These are phyloP conservation scores for Chionodraco myersi DNA, from an alignment of 2,113 vertebrate species.

Conservation along the genomic window DNA sequence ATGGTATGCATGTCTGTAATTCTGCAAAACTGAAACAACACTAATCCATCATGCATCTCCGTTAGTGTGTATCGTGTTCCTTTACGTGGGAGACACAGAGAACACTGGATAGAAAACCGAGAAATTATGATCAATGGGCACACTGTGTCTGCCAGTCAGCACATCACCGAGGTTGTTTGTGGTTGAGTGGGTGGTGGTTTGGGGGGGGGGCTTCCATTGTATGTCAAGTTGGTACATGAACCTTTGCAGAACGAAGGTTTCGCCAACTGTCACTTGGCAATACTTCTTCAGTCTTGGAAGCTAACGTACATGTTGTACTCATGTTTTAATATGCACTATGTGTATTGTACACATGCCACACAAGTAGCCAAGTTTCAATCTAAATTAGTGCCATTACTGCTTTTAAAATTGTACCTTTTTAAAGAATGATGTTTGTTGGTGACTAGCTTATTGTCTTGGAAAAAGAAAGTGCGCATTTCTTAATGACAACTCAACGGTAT, in stretches of 20 bases:
- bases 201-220: slow-evolving; percentile 7
- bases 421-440: not conserved
- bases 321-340: slow-evolving; percentile 9
- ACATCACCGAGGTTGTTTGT: slow-evolving; percentile 8
- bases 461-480: not conserved
- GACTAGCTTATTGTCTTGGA: not conserved
- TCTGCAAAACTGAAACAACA: slow-evolving; percentile 13
- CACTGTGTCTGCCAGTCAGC: slow-evolving; percentile 23
- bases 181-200: slow-evolving; percentile 6
- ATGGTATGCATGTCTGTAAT: not conserved
- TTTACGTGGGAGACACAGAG: not conserved
- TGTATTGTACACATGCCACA: slow-evolving; percentile 4
- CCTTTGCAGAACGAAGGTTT: not conserved
- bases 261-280: slow-evolving; percentile 29
- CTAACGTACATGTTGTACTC: slow-evolving; percentile 4
- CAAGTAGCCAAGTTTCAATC: slow-evolving; percentile 2
- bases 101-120: slow-evolving; percentile 14
- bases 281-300: slow-evolving; percentile 11
- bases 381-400: not conserved
- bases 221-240: slow-evolving; percentile 27
- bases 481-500: not conserved
- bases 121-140: slow-evolving; percentile 24
- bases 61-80: not conserved
- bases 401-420: not conserved
- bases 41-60: not conserved